Evolutionary conservation across 2,113 vertebrate genomes (phyloP).

Genomic region (Aspidoscelis tigris): DNA sequence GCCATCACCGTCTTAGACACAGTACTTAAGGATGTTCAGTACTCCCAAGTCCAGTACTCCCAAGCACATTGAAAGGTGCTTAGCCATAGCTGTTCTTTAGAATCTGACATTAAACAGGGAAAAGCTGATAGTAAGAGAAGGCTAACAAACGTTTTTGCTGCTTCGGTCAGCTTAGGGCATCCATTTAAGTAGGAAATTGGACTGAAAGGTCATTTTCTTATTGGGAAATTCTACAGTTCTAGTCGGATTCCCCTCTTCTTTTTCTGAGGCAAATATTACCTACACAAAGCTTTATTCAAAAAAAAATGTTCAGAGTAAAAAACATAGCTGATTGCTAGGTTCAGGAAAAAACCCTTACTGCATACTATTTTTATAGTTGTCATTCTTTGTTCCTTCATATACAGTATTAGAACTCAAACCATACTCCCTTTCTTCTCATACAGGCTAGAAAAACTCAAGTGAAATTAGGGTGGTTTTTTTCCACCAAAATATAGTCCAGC

Average conservation of each 20-base stretch:
- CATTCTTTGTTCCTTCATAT: background rate
- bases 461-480: background rate
- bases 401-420: background rate
- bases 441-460: background rate
- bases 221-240: background rate
- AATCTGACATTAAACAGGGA: slow-evolving; percentile 26
- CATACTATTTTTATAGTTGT: background rate
- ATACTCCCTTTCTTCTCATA: background rate
- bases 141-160: slow-evolving; percentile 3
- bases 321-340: background rate
- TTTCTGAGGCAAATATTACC: background rate
- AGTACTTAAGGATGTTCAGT: slow-evolving; percentile 6
- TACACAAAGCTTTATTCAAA: background rate
- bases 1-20: background rate
- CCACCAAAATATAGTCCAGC: background rate
- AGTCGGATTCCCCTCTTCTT: background rate
- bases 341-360: background rate
- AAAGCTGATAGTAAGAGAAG: slow-evolving; percentile 34
- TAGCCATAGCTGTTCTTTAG: slow-evolving; percentile 21
- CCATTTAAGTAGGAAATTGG: slow-evolving; percentile 32
- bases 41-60: background rate
- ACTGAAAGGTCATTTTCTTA: background rate
- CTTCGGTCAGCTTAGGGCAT: background rate
- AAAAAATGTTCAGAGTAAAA: background rate
- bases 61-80: slow-evolving; percentile 1